Evolutionary conservation across 2,113 vertebrate genomes (phyloP).

Genomic region (Falco punctatus): DNA sequence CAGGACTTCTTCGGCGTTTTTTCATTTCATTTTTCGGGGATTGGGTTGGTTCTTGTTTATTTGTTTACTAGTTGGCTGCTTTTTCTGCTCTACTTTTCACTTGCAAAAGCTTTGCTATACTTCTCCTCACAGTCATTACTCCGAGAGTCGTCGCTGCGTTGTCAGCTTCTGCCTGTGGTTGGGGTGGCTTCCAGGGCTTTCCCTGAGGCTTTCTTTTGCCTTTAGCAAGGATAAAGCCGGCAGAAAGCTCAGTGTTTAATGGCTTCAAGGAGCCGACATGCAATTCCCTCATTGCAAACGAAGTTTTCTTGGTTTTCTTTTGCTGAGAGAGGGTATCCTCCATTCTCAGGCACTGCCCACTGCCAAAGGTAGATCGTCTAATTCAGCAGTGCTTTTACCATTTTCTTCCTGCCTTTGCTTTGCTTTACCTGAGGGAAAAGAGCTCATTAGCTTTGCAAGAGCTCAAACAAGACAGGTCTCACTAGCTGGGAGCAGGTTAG

Average conservation of each 20-base stretch:
- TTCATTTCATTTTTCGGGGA: neutral
- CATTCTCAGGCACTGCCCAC: neutral
- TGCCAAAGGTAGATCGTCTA: neutral
- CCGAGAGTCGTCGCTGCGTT: neutral
- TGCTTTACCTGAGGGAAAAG: neutral
- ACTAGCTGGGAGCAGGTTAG: neutral
- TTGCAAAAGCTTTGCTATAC: neutral
- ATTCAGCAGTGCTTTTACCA: neutral
- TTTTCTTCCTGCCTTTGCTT: neutral
- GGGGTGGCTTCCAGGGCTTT: neutral
- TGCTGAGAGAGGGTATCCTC: neutral
- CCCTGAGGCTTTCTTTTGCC: neutral
- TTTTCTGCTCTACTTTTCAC: neutral
- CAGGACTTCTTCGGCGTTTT: neutral
- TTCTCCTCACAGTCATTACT: fast-evolving
- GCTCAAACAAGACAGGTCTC: neutral
- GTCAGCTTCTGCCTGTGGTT: neutral
- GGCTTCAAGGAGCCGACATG: neutral
- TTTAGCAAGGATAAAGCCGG: neutral
- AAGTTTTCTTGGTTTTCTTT: neutral
- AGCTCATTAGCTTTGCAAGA: neutral
- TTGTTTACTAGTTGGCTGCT: neutral
- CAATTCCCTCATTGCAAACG: neutral
- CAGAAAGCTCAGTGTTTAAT: neutral
- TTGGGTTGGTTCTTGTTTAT: neutral